phyloP scores from a whole-genome alignment of 2,888 invertebrate species.

The Leistus spinibarbis region DNA sequence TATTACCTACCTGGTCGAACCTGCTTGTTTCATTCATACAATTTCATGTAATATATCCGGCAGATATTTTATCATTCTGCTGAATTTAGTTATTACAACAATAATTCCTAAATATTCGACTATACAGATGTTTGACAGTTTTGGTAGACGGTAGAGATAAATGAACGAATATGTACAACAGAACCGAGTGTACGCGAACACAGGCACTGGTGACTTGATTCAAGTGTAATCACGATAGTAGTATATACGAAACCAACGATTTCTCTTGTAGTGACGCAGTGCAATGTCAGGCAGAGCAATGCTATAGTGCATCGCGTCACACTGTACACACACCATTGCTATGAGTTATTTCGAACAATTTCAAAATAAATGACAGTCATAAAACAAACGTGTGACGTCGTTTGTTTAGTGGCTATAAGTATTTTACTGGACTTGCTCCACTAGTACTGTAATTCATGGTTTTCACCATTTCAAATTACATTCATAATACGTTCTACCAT shows the following conservation, averaged over 20 bases:
- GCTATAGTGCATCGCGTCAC: not conserved
- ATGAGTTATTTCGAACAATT: constrained; percentile 5
- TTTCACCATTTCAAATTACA: not conserved
- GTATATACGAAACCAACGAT: not conserved
- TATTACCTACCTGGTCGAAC: no score
- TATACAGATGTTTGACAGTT: no score
- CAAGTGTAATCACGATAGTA: no score
- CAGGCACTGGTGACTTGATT: no score
- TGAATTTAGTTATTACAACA: no score
- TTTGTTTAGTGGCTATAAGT: not conserved
- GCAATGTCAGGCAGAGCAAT: not conserved
- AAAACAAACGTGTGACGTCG: constrained; percentile 7
- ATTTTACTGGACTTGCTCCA: not conserved
- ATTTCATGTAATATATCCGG: no score
- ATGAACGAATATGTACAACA: no score
- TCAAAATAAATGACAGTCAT: constrained; percentile 1
- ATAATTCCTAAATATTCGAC: no score
- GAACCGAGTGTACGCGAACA: no score
- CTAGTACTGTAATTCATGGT: not conserved
- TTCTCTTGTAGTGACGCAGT: not conserved
- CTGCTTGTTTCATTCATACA: no score
- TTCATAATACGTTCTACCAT: not conserved
- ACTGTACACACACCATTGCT: not conserved
- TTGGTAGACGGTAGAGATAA: no score
- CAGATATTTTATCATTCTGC: no score